These are phyloP conservation scores for Cyprinus carpio DNA, from an alignment of 2,113 vertebrate genomes.

Conservation along the genomic window DNA sequence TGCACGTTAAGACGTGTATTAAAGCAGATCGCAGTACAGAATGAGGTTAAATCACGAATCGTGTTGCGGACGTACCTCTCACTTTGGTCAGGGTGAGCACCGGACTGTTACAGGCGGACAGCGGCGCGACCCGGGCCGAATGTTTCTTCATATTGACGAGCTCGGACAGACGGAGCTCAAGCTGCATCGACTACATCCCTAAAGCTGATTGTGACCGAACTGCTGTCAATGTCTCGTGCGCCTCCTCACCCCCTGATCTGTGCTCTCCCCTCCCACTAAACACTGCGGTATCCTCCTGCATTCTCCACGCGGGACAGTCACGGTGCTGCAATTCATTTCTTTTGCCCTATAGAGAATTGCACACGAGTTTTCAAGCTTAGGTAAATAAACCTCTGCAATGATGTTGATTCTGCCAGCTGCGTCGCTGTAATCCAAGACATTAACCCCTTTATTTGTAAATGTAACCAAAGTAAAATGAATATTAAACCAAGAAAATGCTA, in stretches of 20 bases:
- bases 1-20: neutral
- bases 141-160: conserved; percentile 93
- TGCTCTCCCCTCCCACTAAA: conserved; percentile 24
- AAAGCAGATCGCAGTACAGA: neutral
- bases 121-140: conserved; percentile 92
- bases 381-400: neutral
- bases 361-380: neutral
- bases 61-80: conserved; percentile 82
- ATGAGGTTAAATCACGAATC: neutral
- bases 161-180: conserved; percentile 79
- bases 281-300: conserved; percentile 39
- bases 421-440: neutral
- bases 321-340: neutral
- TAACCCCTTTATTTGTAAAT: neutral
- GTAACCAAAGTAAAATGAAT: neutral
- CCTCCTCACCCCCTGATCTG: conserved; percentile 2
- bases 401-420: neutral
- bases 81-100: conserved; percentile 96
- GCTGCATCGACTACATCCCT: conserved; percentile 87
- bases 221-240: conserved; percentile 31
- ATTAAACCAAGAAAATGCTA: neutral
- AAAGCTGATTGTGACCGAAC: conserved; percentile 65
- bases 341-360: neutral
- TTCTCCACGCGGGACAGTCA: conserved; percentile 35
- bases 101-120: conserved; percentile 95